phyloP scores from a whole-genome alignment of 2,113 vertebrate genomes.

The Antechinus stuartii region DNA sequence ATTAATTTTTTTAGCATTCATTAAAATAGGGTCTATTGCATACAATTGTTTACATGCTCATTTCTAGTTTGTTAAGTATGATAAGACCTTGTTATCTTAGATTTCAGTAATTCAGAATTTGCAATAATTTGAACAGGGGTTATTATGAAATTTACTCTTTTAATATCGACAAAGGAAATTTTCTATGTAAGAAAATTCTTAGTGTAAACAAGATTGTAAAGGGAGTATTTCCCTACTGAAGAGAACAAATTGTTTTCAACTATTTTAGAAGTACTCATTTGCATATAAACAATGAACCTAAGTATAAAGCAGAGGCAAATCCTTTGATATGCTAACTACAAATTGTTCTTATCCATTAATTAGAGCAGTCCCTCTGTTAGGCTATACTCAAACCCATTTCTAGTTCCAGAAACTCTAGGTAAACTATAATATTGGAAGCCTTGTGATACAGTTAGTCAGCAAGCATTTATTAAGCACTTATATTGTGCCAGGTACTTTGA shows the following conservation, averaged over 20 bases:
- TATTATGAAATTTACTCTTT: not conserved
- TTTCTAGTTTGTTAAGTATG: not conserved
- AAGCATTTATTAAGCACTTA: not conserved
- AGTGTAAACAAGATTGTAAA: slow-evolving; percentile 1
- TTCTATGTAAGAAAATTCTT: not conserved
- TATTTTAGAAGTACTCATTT: not conserved
- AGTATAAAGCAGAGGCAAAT: not conserved
- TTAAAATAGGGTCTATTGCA: not conserved
- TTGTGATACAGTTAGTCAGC: not conserved
- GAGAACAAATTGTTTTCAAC: slow-evolving; percentile 4
- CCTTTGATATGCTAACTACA: slow-evolving; percentile 1
- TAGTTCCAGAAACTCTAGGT: not conserved
- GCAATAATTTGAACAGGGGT: not conserved
- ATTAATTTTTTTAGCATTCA: not conserved
- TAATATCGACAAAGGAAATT: not conserved
- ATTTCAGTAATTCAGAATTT: not conserved
- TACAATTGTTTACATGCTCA: not conserved
- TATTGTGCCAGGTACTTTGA: not conserved
- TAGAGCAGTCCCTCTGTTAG: not conserved
- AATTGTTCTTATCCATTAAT: slow-evolving; percentile 1
- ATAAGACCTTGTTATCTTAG: slow-evolving; percentile 1
- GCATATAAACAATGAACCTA: not conserved
- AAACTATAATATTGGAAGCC: not conserved
- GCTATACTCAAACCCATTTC: not conserved
- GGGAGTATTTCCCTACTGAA: not conserved